Evolutionary conservation across 2,888 invertebrate genomes (phyloP).

Genomic region (Dicycla oo): DNA sequence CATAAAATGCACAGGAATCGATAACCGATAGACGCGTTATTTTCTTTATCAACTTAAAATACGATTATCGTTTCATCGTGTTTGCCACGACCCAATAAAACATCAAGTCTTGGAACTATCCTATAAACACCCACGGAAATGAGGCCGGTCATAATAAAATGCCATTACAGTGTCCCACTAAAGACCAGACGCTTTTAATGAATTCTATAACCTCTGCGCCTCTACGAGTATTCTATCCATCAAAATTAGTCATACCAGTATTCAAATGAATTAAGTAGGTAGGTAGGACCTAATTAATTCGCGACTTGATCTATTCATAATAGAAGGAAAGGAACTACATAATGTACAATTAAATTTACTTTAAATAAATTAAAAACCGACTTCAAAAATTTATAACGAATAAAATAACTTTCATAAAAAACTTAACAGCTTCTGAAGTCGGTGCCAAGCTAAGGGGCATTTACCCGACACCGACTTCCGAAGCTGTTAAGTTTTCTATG

Average conservation of each 20-base stretch:
- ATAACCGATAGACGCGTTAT: constrained; percentile 18
- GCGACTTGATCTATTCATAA: constrained; percentile 27
- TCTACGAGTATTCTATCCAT: constrained; percentile 36
- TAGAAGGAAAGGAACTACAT: constrained; percentile 11
- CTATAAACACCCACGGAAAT: constrained; percentile 68
- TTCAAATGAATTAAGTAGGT: constrained; percentile 42
- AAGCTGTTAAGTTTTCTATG: too few species aligned
- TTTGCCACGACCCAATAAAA: constrained; percentile 63
- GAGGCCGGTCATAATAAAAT: constrained; percentile 70
- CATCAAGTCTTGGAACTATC: constrained; percentile 64
- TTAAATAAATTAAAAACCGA: too few species aligned
- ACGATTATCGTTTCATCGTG: constrained; percentile 31
- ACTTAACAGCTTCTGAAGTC: too few species aligned
- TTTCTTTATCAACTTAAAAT: constrained; percentile 34
- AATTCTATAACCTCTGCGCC: constrained; percentile 57
- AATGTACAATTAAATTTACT: too few species aligned
- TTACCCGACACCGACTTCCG: too few species aligned
- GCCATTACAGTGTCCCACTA: constrained; percentile 62
- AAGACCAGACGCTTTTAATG: constrained; percentile 56
- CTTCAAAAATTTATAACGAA: too few species aligned
- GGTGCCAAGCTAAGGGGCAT: too few species aligned
- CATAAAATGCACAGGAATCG: constrained; percentile 20
- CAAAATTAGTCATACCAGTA: constrained; percentile 47
- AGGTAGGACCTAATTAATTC: constrained; percentile 29
- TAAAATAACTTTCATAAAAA: too few species aligned